These are phyloP conservation scores for Girardinichthys multiradiatus DNA, from an alignment of 2,113 vertebrate species.

Conservation along the genomic window DNA sequence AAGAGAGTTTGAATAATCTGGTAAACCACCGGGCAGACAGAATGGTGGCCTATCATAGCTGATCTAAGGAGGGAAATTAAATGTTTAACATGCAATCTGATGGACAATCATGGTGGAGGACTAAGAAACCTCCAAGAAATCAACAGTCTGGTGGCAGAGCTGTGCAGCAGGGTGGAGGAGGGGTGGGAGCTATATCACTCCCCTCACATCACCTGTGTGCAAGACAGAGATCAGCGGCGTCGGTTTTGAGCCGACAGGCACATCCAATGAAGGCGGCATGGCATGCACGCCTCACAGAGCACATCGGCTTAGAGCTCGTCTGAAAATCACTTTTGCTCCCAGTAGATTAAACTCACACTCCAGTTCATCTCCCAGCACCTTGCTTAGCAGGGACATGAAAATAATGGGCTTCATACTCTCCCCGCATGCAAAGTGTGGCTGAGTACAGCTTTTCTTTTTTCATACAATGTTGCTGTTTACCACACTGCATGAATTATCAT, in stretches of 20 bases:
- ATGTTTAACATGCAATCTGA: neutral
- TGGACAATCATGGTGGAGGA: neutral
- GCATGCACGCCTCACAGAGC: constrained; percentile 44
- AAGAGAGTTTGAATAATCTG: too few relatives aligned
- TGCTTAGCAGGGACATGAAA: constrained; percentile 45
- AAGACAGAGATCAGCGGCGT: constrained; percentile 12
- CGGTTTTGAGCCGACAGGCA: constrained; percentile 22
- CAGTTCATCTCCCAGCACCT: constrained; percentile 56
- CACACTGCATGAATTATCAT: constrained; percentile 16
- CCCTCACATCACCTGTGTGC: constrained; percentile 11
- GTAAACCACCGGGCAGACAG: too few relatives aligned
- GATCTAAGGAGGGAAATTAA: too few relatives aligned
- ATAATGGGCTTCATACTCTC: constrained; percentile 37
- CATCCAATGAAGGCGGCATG: constrained; percentile 27
- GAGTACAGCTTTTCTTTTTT: constrained; percentile 4
- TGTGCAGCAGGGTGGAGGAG: neutral
- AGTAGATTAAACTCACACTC: constrained; percentile 73
- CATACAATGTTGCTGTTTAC: constrained; percentile 18
- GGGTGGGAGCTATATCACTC: constrained; percentile 4
- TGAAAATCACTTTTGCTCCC: constrained; percentile 63
- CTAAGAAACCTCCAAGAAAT: constrained; percentile 11
- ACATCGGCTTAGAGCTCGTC: constrained; percentile 52
- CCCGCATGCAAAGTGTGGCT: constrained; percentile 42
- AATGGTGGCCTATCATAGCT: too few relatives aligned
- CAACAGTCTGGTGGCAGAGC: constrained; percentile 29